These are phyloP conservation scores for Crotalus tigris DNA, from an alignment of 2,113 vertebrate species.

Conservation along the genomic window DNA sequence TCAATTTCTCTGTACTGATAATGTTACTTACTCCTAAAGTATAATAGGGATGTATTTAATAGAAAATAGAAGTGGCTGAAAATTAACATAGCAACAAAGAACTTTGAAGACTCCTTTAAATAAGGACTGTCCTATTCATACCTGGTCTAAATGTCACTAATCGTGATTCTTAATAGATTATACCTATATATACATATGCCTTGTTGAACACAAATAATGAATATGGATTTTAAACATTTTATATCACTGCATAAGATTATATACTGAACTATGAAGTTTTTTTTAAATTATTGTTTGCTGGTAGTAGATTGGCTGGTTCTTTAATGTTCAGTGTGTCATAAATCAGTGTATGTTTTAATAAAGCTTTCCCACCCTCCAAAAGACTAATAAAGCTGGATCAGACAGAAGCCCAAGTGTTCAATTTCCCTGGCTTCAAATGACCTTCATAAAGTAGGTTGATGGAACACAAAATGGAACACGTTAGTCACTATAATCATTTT, in stretches of 20 bases:
- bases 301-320: background rate
- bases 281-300: background rate
- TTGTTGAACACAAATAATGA: background rate
- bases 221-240: background rate
- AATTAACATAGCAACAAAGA: background rate
- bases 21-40: background rate
- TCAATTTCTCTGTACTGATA: background rate
- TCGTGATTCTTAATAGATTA: background rate
- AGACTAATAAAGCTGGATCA: conserved; percentile 8
- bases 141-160: background rate
- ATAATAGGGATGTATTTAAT: background rate
- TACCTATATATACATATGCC: background rate
- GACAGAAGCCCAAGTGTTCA: conserved; percentile 46
- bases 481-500: conserved; percentile 66
- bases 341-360: background rate
- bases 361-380: background rate
- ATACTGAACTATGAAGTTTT: background rate
- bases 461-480: conserved; percentile 66
- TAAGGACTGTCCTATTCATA: background rate
- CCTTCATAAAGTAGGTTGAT: conserved; percentile 66
- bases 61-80: background rate
- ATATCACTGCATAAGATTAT: background rate
- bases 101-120: background rate
- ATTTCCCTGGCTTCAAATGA: conserved; percentile 66
- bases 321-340: background rate